A percentile compares a stretch with the other conserved stretches of the same genome.
Evolutionary conservation across 1,140 invertebrate species (phyloP).

Genomic region (Parapsyche elsis): DNA sequence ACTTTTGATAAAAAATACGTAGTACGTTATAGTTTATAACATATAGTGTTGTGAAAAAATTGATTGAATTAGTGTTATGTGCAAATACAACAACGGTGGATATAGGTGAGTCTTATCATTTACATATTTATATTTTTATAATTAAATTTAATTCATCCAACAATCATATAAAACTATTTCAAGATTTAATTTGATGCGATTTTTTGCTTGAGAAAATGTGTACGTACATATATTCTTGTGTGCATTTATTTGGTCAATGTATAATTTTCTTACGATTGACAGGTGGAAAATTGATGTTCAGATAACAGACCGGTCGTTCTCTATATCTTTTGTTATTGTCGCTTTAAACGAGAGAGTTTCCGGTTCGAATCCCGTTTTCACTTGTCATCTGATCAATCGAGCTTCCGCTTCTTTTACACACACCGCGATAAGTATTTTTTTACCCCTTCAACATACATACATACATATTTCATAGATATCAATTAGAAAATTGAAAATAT

Average conservation of each 20-base stretch:
- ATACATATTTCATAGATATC: background rate
- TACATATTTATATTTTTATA: background rate
- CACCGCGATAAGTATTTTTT: background rate
- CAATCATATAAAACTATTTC: background rate
- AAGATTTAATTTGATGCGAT: background rate
- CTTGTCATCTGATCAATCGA: constrained; percentile 38
- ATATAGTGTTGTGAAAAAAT: constrained; percentile 27
- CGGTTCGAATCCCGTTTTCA: constrained; percentile 44
- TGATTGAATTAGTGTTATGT: constrained; percentile 17
- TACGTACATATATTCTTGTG: background rate
- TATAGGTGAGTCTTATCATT: constrained; percentile 9
- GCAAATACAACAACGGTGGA: background rate
- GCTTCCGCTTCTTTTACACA: constrained; percentile 34
- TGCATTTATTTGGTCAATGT: background rate
- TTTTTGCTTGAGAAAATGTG: background rate
- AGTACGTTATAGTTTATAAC: background rate
- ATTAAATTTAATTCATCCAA: background rate
- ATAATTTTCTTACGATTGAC: constrained; percentile 39
- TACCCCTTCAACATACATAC: background rate
- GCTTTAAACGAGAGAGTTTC: constrained; percentile 33
- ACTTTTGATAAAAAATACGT: background rate
- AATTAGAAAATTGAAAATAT: background rate
- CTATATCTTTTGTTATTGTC: constrained; percentile 32
- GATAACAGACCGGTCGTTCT: constrained; percentile 21
- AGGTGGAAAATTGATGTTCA: constrained; percentile 39